Base-by-base conservation (phyloP, 2,888 invertebrate species). In the Metopia argyrocephala region DNA sequence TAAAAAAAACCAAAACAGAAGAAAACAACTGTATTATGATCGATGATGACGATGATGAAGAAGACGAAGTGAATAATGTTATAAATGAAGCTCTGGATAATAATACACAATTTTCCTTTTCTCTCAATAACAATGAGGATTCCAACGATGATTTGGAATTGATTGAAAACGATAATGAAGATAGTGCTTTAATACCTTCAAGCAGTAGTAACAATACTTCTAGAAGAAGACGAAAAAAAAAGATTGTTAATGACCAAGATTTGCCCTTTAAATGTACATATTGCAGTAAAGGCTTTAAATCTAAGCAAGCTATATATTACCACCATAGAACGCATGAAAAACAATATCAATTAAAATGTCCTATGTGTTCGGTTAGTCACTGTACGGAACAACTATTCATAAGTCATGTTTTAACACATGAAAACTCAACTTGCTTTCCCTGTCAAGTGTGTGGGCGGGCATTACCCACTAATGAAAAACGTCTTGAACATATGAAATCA, bases 331-430 rank as follows among this genome's bases (percentile, higher is more conserved):
- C 85, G 5, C 87, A 87, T 69, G 83, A 85, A 38, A 84, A 84
- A 31, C 83, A 85, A 50, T 84, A 84, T n/a, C 76, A 83, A 23
- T 84, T 76, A 50, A 83, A 84, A 61, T 87, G 87, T 69, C 92
- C 92, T 48, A 84, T 92, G 0, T 92, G 92, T 52, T 88, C 91
- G 0, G 91, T 91, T 89, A 89, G 87, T 18, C 89, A 92, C 70
- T 84, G 80, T 28, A 82, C 84, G 4, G 82, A 84, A 64, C 83
- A 80, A 71, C 83, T 84, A 61, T 84, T 85, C 50, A 83, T 85
- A 6, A 71, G 83, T 5, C 86, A 86, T 61, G 82, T 86, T 31
- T 65, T 85, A 48, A 83, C 84, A 6, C 86, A 86, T 23, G 83
- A 84, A 75, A 84, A 82, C 25, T 75, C 69, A 1, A 84, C 79